Evolutionary conservation across 2,797 vertebrate genomes (phyloP), one percentile per base, ranked within the genome.

Genomic region (Nyctibius grandis): DNA sequence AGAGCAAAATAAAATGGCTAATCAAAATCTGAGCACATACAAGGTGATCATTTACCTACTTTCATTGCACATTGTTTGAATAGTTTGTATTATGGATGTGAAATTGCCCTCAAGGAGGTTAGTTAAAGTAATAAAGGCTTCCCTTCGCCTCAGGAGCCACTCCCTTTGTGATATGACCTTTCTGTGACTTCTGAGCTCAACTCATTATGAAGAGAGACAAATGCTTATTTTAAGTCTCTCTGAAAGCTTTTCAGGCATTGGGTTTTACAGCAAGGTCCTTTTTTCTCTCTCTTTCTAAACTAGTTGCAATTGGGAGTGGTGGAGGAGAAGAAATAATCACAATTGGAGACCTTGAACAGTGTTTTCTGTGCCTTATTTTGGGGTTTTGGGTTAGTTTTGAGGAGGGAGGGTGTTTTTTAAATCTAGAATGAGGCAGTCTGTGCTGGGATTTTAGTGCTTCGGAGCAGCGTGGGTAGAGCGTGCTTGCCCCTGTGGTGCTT

Each of bases 61-160:
- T 93, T 28, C 85, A 57, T 68, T 19, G 72, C 76, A 50, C 74
- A 22, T 91, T 77, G 94, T 86, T 95, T 76, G 86, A 87, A 82
- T 91, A 89, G 73, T 94, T 95, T 89, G 93, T 95, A 94, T 94
- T 89, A 54, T 63, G 72, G 88, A 93, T 77, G 88, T 85, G 90
- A 94, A 96, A 93, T 93, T 93, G 95, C 91, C 88, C 92, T 92
- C 61, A 36, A 85, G 95, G 83, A 91, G 90, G 70, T 92, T 91
- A 69, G 93, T 95, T 97, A 88, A 96, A 96, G 95, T 81, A 97
- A 97, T 96, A 96, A 97, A 95, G 75, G 93, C 84, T 96, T 95
- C 83, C 56, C 70, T 85, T 85, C 0, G 81, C 94, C 88, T 96
- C 87, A 60, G 96, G 96, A 96, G 50, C 91, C 95, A 94, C 96